Percentiles rank a stretch among this genome's conserved stretches.
Evolutionary conservation across 2,888 invertebrate species (phyloP).

Genomic region (Norana najaformis): DNA sequence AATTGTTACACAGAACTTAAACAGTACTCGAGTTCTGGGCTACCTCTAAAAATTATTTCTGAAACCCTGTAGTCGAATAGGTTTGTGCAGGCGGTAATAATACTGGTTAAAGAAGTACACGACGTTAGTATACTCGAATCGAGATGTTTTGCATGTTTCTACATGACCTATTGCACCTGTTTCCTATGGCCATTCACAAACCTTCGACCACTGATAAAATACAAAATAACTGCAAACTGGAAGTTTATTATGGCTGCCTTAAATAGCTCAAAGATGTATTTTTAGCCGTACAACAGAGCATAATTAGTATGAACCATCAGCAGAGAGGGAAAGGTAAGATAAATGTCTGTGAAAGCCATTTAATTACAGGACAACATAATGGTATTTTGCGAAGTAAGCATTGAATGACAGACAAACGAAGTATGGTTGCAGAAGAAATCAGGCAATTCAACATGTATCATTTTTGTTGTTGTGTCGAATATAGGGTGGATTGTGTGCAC

Average conservation of each 20-base stretch:
- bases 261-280: background rate
- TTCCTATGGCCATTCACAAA: background rate
- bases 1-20: background rate
- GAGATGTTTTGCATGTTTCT: background rate
- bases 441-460: no score
- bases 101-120: background rate
- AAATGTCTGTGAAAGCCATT: no score
- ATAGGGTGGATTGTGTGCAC: no score
- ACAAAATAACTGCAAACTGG: background rate
- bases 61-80: background rate
- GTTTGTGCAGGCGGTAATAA: background rate
- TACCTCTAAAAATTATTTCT: background rate
- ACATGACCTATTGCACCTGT: no score
- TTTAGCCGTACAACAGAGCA: background rate
- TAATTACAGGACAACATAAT: no score
- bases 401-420: no score
- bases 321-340: no score
- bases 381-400: no score
- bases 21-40: background rate
- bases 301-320: no score
- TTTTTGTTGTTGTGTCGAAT: no score
- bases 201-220: background rate
- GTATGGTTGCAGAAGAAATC: no score
- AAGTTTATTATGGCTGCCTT: background rate
- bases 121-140: background rate